These are phyloP conservation scores for Sinocyclocheilus grahami DNA, from an alignment of 2,113 vertebrate species.

Conservation along the genomic window DNA sequence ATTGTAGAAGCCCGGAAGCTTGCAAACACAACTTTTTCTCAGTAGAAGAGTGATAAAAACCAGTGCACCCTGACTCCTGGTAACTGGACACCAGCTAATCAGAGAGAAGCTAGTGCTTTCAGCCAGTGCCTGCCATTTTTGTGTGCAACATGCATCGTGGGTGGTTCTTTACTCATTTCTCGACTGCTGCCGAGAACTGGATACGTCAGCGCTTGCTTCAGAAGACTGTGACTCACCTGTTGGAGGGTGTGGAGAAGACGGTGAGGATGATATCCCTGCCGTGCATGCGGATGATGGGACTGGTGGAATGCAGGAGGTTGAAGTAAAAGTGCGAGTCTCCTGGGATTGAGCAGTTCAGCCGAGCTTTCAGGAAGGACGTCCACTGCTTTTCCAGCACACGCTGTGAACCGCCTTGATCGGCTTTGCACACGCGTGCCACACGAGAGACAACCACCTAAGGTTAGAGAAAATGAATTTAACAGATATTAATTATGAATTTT, in stretches of 20 bases:
- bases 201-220: constrained; percentile 5
- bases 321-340: constrained; percentile 98
- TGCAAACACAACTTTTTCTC: not conserved
- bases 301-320: constrained; percentile 94
- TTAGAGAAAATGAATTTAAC: constrained; percentile 3
- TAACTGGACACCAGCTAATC: constrained; percentile 8
- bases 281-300: constrained; percentile 85
- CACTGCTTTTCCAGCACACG: constrained; percentile 96
- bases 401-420: constrained; percentile 90
- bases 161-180: not conserved
- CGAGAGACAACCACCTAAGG: constrained; percentile 90
- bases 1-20: not conserved
- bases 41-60: constrained; percentile 25
- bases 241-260: constrained; percentile 91
- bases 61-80: constrained; percentile 11
- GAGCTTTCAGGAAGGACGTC: constrained; percentile 95
- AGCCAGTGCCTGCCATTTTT: not conserved
- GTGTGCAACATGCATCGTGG: not conserved
- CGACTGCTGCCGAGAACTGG: not conserved
- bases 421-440: constrained; percentile 92
- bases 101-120: constrained; percentile 20
- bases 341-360: constrained; percentile 94
- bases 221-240: constrained; percentile 79
- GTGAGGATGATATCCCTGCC: constrained; percentile 89
- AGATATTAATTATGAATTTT: constrained; percentile 11